Evolutionary conservation across 2,888 invertebrate genomes (phyloP), one percentile per base, ranked within the genome.

Genomic region (Dryobotodes eremita): DNA sequence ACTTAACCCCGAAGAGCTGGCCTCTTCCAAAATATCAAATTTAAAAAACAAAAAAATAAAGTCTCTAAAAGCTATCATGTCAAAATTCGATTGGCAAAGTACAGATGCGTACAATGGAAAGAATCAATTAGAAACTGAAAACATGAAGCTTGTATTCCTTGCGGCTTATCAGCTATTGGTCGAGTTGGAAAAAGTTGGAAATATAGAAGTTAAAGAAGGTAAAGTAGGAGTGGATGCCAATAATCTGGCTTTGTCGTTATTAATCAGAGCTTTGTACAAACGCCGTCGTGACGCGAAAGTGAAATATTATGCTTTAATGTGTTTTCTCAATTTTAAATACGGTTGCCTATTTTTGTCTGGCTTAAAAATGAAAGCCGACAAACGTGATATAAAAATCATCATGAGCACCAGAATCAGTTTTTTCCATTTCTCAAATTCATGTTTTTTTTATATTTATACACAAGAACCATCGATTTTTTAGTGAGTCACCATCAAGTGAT

Each of bases 31-130:
- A 81, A 70, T 82, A 57, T 68, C 86, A 20, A 77, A 88, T 66
- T 82, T 83, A 71, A 92, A 92, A 92, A 78, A 77, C 46, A 83
- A 90, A 80, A 91, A 90, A 77, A 84, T 89, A 1, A 77, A 61
- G 17, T 71, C 73, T 7, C 83, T 94, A 53, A 90, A 89, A 87
- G 77, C 80, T 70, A 88, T 86, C 15, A 80, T 94, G 61, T 91
- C 89, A 4, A 90, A 90, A 86, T 91, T 92, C 77, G 92, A 94
- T 91, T 94, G 93, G 92, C 79, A 92, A 75, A 91, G 92, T 81
- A 89, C 90, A 0, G 92, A 93, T 42, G 86, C 81, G 62, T 90
- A 88, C 71, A 86, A 91, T 79, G 89, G 84, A 69, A 93, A 91
- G 77, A 89, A 79, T 62, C 71, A 80, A 50, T 62, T 86, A 73